These are phyloP conservation scores for Danio albolineatus DNA, from an alignment of 2,797 vertebrate genomes.

Conservation along the genomic window DNA sequence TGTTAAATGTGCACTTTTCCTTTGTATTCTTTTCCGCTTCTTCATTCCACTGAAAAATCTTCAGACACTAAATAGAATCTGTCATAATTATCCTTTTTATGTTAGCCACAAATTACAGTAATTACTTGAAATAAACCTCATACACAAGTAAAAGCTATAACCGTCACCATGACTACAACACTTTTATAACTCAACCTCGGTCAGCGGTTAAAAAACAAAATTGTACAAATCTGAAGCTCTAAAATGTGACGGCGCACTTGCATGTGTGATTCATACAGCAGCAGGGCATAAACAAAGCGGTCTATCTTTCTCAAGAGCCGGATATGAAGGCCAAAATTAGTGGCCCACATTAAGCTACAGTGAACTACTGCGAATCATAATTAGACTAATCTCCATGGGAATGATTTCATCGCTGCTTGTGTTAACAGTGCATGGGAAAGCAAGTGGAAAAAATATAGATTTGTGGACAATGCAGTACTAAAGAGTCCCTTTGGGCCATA, in stretches of 20 bases:
- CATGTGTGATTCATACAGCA: background rate
- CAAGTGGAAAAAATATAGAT: slow-evolving; percentile 11
- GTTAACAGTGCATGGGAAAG: slow-evolving; percentile 10
- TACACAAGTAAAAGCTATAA: background rate
- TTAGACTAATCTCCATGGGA: background rate
- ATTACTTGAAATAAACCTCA: slow-evolving; percentile 13
- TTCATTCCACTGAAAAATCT: background rate
- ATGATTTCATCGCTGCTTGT: background rate
- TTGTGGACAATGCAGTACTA: slow-evolving; percentile 27
- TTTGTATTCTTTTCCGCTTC: background rate
- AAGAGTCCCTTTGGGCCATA: slow-evolving; percentile 25
- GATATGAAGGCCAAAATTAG: slow-evolving; percentile 1
- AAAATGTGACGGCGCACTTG: background rate
- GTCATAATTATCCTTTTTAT: slow-evolving; percentile 6
- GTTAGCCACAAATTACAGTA: background rate
- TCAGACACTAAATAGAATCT: background rate
- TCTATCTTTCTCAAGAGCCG: background rate
- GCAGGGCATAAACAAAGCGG: background rate
- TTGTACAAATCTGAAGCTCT: too few species aligned
- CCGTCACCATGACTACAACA: slow-evolving; percentile 26
- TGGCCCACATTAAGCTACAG: background rate
- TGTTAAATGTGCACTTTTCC: background rate
- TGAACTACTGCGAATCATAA: slow-evolving; percentile 6
- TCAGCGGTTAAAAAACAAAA: background rate
- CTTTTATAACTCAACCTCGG: background rate